Base-by-base conservation (phyloP, 2,888 invertebrate species). In the Acleris cristana region DNA sequence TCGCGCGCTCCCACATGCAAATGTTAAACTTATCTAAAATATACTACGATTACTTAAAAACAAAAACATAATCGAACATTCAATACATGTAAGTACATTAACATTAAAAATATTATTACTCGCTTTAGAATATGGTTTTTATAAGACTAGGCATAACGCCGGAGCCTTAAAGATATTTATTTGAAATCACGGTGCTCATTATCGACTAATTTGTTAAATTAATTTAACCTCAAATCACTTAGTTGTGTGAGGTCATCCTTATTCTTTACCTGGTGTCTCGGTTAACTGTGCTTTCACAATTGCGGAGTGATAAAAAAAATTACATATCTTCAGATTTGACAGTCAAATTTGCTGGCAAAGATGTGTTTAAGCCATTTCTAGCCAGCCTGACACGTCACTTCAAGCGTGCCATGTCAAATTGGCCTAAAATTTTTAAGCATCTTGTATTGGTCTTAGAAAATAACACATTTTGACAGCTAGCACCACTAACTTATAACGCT, bases 91-190 rank as follows among this genome's bases (percentile, higher is more conserved):
- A 58, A 66, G 62, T 67, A 67, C 67, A 67, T 67, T 67, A 67
- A 67, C 63, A 67, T 67, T 67, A 67, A 67, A 67, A 67, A 67
- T 67, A 67, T 67, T 67, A 67, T 67, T 67, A 67, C 67, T 67
- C 63, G 55, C 54, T 67, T 67, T 67, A 67, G 67, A 67, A 67
- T 67, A 67, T 67, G 56, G 67, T 63, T 66, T 66, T 66, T 67
- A 62, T 54, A 67, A 67, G 67, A 67, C 67, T 58, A 67, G 67
- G 63, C 67, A 63, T 62, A 49, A 34, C 62, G 63, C 58, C 67
- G 16, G 53, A 67, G 67, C 18, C 67, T 63, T 61, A 53, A 58
- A 63, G 67, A 67, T 67, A 67, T 67, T 64, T 67, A 67, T 67
- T 67, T 67, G 67, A 67, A 67, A 67, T 67, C 67, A 67, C 67